Evolutionary conservation across 2,113 vertebrate genomes (phyloP).

Genomic region (Loxodonta africana): DNA sequence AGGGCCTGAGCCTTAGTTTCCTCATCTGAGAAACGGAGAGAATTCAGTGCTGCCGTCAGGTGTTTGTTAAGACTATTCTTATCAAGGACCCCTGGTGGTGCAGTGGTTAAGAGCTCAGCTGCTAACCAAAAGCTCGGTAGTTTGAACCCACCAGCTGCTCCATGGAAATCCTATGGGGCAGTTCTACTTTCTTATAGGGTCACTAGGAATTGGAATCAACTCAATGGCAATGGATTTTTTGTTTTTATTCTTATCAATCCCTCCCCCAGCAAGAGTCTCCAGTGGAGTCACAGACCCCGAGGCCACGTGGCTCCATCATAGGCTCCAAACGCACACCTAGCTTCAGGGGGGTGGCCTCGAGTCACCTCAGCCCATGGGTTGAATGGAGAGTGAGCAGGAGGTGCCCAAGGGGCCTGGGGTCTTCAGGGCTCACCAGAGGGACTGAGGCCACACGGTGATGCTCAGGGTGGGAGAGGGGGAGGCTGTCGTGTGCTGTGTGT

Average conservation of each 20-base stretch:
- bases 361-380: background rate
- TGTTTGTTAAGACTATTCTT: too few relatives aligned
- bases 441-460: background rate
- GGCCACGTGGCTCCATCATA: background rate
- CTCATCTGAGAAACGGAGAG: background rate
- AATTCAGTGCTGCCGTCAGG: too few relatives aligned
- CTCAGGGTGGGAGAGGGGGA: rapidly evolving
- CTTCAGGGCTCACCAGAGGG: background rate
- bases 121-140: too few relatives aligned
- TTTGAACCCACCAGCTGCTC: too few relatives aligned
- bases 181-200: too few relatives aligned
- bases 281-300: background rate
- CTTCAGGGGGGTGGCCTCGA: background rate
- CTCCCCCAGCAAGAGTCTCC: background rate
- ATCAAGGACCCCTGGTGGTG: too few relatives aligned
- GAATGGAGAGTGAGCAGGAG: background rate
- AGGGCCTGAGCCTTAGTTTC: background rate
- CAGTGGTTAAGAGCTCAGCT: too few relatives aligned
- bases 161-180: too few relatives aligned
- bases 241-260: background rate
- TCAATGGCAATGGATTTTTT: too few relatives aligned
- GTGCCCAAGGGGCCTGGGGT: background rate
- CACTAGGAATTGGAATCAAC: too few relatives aligned
- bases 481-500: background rate
- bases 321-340: background rate